These are phyloP conservation scores for Teleiodes luculella DNA, from an alignment of 2,888 invertebrate species.

Conservation along the genomic window DNA sequence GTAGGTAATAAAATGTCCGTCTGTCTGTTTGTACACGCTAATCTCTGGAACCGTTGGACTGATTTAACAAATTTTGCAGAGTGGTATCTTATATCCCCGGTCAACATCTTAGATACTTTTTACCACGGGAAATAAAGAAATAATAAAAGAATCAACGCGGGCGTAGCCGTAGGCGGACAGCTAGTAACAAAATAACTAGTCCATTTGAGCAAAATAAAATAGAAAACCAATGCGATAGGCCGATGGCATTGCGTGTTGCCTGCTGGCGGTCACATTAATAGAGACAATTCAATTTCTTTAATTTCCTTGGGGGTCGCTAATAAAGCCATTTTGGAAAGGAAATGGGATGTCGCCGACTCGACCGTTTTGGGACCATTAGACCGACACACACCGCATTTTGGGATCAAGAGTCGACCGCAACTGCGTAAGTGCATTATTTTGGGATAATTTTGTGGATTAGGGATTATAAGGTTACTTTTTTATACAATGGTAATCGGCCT, in stretches of 20 bases:
- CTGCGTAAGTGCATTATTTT: conserved; percentile 26
- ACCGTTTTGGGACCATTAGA: conserved; percentile 13
- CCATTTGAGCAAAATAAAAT: no score
- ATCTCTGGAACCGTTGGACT: no score
- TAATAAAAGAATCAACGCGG: no score
- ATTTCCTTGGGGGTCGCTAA: conserved; percentile 31
- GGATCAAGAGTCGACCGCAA: conserved; percentile 35
- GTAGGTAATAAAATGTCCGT: no score
- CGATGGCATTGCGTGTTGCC: conserved; percentile 24
- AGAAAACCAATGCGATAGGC: no score
- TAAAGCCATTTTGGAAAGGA: conserved; percentile 46
- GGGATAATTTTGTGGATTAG: conserved; percentile 26
- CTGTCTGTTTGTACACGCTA: no score
- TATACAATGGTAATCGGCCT: background rate
- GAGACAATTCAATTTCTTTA: conserved; percentile 9
- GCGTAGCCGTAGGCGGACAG: no score
- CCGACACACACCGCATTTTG: conserved; percentile 26
- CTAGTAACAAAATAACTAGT: no score
- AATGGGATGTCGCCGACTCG: conserved; percentile 37
- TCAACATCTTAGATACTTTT: no score
- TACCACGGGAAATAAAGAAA: no score
- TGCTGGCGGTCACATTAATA: conserved; percentile 5
- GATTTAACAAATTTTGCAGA: no score
- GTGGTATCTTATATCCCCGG: no score
- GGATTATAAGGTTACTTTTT: background rate